A percentile compares a stretch with the other conserved stretches of the same genome.
Evolutionary conservation across 1,140 invertebrate species (phyloP).

Genomic region (Leptopilina clavipes): DNA sequence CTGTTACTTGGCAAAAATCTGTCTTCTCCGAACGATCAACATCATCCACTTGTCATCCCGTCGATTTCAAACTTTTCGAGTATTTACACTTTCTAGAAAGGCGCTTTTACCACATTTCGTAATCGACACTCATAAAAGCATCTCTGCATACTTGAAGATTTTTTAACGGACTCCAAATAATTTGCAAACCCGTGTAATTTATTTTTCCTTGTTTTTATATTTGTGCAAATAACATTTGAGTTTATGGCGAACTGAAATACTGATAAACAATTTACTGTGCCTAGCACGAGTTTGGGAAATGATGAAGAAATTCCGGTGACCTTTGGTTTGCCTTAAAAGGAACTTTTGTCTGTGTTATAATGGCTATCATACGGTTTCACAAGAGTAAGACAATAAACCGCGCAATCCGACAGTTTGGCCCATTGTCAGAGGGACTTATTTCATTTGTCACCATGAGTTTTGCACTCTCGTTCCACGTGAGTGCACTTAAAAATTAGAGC

Average conservation of each 20-base stretch:
- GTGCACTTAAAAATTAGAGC: conserved; percentile 12
- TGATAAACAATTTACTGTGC: neutral
- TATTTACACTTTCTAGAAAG: conserved; percentile 28
- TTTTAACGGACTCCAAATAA: neutral
- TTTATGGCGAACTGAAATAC: neutral
- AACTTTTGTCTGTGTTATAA: conserved; percentile 24
- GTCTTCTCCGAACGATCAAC: neutral
- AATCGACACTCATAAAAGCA: neutral
- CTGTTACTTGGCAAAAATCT: conserved; percentile 27
- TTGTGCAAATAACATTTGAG: neutral
- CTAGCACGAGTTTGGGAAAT: neutral
- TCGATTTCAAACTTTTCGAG: conserved; percentile 17
- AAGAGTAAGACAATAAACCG: conserved; percentile 25
- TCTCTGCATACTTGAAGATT: neutral
- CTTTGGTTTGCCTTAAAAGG: neutral
- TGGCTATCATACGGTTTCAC: conserved; percentile 18
- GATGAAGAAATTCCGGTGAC: conserved; percentile 14
- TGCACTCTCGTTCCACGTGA: conserved; percentile 21
- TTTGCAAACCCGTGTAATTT: conserved; percentile 11
- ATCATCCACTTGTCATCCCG: neutral
- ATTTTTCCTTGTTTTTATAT: neutral
- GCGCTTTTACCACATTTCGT: conserved; percentile 27
- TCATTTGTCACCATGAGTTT: conserved; percentile 22
- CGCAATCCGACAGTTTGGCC: conserved; percentile 5
- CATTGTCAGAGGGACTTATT: conserved; percentile 11